Percentiles rank a stretch among this genome's conserved stretches.
Evolutionary conservation across 1,140 invertebrate genomes (phyloP).

Genomic region (Drosophila grimshawi): DNA sequence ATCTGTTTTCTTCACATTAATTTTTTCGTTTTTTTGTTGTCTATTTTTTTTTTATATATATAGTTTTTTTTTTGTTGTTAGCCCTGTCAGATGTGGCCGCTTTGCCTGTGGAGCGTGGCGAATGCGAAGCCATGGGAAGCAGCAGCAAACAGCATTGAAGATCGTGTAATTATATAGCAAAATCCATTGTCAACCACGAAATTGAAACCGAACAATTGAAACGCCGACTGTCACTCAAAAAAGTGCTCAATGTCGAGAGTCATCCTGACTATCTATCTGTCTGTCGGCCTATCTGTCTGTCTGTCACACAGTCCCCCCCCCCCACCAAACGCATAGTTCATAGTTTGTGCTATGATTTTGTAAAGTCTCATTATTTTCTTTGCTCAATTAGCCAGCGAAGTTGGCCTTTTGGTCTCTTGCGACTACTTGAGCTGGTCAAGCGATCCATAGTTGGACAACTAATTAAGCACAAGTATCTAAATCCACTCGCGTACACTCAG

Average conservation of each 20-base stretch:
- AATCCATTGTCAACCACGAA: constrained; percentile 80
- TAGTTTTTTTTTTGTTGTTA: constrained; percentile 29
- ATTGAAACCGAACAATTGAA: constrained; percentile 79
- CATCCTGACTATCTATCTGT: constrained; percentile 1
- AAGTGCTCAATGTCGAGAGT: constrained; percentile 24
- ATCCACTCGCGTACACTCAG: neutral
- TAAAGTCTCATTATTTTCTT: constrained; percentile 38
- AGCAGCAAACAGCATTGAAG: constrained; percentile 59
- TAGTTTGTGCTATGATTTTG: constrained; percentile 13
- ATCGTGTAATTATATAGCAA: constrained; percentile 80
- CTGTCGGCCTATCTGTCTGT: constrained; percentile 30
- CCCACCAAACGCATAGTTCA: constrained; percentile 13
- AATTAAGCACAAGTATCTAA: constrained; percentile 23
- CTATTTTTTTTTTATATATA: too few species aligned
- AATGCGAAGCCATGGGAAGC: constrained; percentile 72
- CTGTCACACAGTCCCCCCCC: constrained; percentile 51
- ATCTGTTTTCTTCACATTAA: constrained; percentile 5
- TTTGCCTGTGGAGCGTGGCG: constrained; percentile 76
- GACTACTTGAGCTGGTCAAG: constrained; percentile 12
- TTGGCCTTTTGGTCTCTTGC: constrained; percentile 65
- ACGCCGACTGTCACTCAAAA: constrained; percentile 55
- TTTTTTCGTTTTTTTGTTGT: constrained; percentile 17
- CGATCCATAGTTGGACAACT: constrained; percentile 39
- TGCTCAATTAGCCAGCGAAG: constrained; percentile 66
- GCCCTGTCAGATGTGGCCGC: constrained; percentile 53